Evolutionary conservation across 2,888 invertebrate species (phyloP).

Genomic region (Corbicula japonica): DNA sequence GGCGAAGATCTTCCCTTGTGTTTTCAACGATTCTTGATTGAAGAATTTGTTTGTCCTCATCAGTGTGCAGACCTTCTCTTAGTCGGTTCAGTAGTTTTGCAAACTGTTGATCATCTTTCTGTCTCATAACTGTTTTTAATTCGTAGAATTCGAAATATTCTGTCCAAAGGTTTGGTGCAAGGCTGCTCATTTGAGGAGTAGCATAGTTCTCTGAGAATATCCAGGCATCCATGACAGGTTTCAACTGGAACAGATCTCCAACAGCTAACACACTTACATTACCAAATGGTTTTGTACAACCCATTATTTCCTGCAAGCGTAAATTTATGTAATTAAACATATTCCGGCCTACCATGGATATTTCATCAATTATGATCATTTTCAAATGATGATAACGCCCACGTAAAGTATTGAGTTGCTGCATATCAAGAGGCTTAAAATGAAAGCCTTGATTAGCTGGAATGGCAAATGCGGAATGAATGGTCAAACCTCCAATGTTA

Average conservation of each 20-base stretch:
- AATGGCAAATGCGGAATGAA: conserved; percentile 42
- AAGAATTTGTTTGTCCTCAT: conserved; percentile 37
- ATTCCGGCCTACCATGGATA: conserved; percentile 58
- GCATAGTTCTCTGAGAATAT: conserved; percentile 31
- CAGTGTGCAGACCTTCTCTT: no score
- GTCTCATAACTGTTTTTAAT: no score
- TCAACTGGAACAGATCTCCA: no score
- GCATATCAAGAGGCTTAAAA: conserved; percentile 40
- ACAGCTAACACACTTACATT: conserved; percentile 46
- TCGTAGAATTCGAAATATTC: conserved; percentile 52
- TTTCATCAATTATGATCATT: conserved; percentile 60
- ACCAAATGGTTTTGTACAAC: conserved; percentile 43
- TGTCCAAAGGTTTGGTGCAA: conserved; percentile 51
- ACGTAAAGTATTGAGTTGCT: conserved; percentile 30
- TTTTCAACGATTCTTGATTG: conserved; percentile 3
- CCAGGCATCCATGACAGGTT: conserved; percentile 57
- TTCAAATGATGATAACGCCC: conserved; percentile 25
- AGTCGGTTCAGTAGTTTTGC: conserved; percentile 57
- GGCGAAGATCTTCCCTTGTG: no score
- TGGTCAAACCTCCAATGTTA: conserved; percentile 35
- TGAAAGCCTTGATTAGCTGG: conserved; percentile 37
- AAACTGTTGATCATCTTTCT: conserved; percentile 46
- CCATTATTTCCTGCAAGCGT: conserved; percentile 49
- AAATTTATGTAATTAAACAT: conserved; percentile 51
- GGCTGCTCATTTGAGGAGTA: background rate